phyloP scores from a whole-genome alignment of 2,113 vertebrate genomes.

The Paramormyrops kingsleyae region DNA sequence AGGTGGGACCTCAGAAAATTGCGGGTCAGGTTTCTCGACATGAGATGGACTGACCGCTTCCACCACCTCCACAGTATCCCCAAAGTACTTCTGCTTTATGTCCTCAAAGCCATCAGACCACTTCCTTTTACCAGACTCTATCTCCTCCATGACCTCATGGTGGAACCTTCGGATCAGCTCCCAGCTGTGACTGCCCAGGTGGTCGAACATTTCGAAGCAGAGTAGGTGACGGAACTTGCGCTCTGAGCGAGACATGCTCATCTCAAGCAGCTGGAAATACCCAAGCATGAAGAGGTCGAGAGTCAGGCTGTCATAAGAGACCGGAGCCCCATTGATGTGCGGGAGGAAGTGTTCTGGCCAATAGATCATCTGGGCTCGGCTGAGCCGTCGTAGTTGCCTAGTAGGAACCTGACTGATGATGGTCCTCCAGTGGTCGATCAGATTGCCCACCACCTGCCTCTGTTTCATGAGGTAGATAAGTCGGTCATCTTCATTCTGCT shows the following conservation, averaged over 20 bases:
- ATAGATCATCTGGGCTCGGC: constrained; percentile 72
- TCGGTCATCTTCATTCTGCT: constrained; percentile 63
- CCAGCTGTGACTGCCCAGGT: constrained; percentile 84
- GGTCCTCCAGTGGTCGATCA: constrained; percentile 82
- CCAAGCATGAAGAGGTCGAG: constrained; percentile 98
- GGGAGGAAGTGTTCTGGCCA: constrained; percentile 96
- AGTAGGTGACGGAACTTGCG: constrained; percentile 90
- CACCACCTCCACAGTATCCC: constrained; percentile 45
- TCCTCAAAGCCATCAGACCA: constrained; percentile 90
- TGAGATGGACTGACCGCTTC: constrained; percentile 7
- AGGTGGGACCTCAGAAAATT: constrained; percentile 14
- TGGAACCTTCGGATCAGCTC: constrained; percentile 82
- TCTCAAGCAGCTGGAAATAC: constrained; percentile 96
- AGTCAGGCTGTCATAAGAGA: constrained; percentile 76
- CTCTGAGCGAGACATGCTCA: constrained; percentile 82
- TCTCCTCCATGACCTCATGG: constrained; percentile 72
- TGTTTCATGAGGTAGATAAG: constrained; percentile 79
- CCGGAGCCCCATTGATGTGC: constrained; percentile 64
- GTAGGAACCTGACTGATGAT: constrained; percentile 76
- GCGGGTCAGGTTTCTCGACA: constrained; percentile 15
- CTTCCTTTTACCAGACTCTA: constrained; percentile 70
- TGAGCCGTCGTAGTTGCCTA: constrained; percentile 64
- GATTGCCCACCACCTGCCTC: constrained; percentile 73
- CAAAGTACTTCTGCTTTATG: constrained; percentile 78
- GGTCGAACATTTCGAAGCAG: constrained; percentile 97